Percentiles rank a stretch among this genome's conserved stretches.
phyloP scores from a whole-genome alignment of 2,113 vertebrate species.

The Nasalis larvatus region DNA sequence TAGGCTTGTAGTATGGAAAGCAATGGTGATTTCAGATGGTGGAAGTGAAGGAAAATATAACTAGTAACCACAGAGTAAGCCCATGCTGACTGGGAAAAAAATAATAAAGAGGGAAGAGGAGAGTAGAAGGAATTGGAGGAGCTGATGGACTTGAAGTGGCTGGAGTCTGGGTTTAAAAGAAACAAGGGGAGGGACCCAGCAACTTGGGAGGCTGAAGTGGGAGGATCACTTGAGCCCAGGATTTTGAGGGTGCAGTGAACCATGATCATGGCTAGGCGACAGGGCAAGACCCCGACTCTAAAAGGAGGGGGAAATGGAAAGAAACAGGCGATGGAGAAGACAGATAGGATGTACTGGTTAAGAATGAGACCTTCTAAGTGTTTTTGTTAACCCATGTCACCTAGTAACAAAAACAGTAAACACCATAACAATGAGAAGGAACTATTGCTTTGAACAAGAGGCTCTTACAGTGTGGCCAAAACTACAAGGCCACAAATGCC shows the following conservation, averaged over 20 bases:
- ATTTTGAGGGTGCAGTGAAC: background rate
- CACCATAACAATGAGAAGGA: background rate
- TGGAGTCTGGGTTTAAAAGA: slow-evolving; percentile 10
- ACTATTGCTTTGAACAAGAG: slow-evolving; percentile 19
- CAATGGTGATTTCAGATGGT: background rate
- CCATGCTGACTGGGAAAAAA: background rate
- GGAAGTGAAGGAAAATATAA: background rate
- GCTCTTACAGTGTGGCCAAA: background rate
- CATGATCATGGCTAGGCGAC: background rate
- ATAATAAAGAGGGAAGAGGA: background rate
- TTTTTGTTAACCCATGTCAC: background rate
- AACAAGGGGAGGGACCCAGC: background rate
- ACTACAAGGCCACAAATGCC: slow-evolving; percentile 24
- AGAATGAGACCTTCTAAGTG: slow-evolving; percentile 19
- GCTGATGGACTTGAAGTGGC: background rate
- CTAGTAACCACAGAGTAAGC: background rate
- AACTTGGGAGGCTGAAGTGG: background rate
- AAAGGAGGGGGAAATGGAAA: background rate
- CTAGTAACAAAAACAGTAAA: slow-evolving; percentile 43
- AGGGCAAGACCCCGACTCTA: background rate
- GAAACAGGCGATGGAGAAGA: background rate
- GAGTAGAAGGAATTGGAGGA: background rate
- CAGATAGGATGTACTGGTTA: slow-evolving; percentile 6
- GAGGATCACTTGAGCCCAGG: background rate
- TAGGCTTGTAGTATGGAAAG: background rate